Conservation (phyloP, 2,113 vertebrate species). For the Alouatta palliata region DNA sequence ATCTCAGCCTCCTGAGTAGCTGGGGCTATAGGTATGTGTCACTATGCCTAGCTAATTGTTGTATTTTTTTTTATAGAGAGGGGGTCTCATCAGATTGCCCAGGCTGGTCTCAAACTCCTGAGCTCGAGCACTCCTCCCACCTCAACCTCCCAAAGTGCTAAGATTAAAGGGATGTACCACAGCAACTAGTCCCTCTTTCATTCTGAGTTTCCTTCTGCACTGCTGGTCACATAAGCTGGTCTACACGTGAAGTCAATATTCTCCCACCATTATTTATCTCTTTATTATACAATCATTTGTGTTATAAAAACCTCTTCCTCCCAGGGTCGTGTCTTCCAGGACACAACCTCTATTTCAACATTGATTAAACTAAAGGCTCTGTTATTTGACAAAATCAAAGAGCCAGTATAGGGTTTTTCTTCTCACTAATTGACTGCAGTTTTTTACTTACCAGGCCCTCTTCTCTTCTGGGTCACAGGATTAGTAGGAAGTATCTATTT, state of each 20-base stretch:
- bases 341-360: background rate
- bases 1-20: too few relatives aligned
- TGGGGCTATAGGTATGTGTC: too few relatives aligned
- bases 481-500: background rate
- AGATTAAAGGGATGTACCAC: too few relatives aligned
- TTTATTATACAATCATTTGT: background rate
- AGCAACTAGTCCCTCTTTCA: background rate
- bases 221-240: background rate
- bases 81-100: too few relatives aligned
- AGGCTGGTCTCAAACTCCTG: too few relatives aligned
- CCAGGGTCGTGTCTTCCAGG: background rate
- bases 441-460: constrained; percentile 37
- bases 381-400: background rate
- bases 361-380: background rate
- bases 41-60: too few relatives aligned
- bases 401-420: background rate
- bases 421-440: background rate
- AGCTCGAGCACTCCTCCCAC: too few relatives aligned
- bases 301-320: background rate
- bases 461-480: background rate
- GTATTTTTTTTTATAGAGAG: too few relatives aligned
- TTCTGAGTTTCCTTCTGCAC: background rate
- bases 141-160: too few relatives aligned
- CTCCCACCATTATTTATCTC: background rate
- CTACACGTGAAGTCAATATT: background rate